Conservation (phyloP, 2,113 vertebrate genomes). For the Entomyzon cyanotis region DNA sequence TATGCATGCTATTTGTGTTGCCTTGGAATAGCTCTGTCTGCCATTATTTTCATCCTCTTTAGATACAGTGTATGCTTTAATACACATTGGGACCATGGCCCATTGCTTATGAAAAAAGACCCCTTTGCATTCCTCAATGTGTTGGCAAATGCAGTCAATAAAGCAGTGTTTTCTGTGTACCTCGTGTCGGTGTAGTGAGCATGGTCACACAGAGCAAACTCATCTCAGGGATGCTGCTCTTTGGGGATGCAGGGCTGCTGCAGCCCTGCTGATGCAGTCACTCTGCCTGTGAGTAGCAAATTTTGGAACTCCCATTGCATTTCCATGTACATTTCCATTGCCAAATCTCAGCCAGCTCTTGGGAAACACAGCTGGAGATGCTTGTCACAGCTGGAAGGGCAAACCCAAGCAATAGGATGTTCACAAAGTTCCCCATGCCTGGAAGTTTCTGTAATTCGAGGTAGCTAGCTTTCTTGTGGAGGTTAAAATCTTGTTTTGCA, state of each 20-base stretch:
- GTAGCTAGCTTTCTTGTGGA: not conserved
- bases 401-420: not conserved
- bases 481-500: not conserved
- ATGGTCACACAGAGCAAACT: not conserved
- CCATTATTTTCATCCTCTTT: conserved; percentile 76
- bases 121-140: conserved; percentile 84
- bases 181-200: not conserved
- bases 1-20: conserved; percentile 93
- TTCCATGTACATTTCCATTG: not conserved
- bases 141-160: conserved; percentile 97
- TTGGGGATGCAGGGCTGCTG: not conserved
- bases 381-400: not conserved
- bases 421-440: not conserved
- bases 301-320: not conserved
- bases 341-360: not conserved
- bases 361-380: not conserved
- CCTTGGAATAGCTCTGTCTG: conserved; percentile 86
- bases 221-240: not conserved
- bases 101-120: conserved; percentile 56
- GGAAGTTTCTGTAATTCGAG: not conserved
- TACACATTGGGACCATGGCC: conserved; percentile 74
- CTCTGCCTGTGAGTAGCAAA: not conserved
- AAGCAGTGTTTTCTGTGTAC: conserved; percentile 97
- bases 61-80: conserved; percentile 74
- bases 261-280: not conserved